Conservation (phyloP, 2,113 vertebrate genomes). For the Peromyscus californicus region DNA sequence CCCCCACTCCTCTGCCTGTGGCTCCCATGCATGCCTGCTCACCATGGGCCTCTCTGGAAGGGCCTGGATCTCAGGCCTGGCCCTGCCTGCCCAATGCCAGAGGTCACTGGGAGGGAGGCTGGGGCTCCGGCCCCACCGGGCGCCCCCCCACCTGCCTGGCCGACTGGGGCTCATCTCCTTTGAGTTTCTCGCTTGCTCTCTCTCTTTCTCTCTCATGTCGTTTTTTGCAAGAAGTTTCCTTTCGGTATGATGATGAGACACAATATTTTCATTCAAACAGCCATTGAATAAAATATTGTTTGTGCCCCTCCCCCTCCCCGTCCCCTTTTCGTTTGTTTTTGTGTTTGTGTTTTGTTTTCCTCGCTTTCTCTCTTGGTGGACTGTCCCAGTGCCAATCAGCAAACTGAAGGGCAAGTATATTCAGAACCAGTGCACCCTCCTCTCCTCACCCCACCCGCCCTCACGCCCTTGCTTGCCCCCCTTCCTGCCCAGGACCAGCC, state of each 20-base stretch:
- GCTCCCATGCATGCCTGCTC: constrained; percentile 85
- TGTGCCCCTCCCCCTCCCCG: constrained; percentile 97
- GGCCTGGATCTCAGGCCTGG: constrained; percentile 66
- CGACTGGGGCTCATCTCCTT: constrained; percentile 78
- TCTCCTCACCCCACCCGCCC: constrained; percentile 87
- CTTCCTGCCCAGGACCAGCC: constrained; percentile 87
- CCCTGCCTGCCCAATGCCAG: constrained; percentile 66
- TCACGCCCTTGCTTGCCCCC: constrained; percentile 86
- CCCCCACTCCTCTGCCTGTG: constrained; percentile 67
- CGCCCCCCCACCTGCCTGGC: constrained; percentile 79
- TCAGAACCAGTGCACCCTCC: constrained; percentile 98
- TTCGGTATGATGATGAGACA: constrained; percentile 95
- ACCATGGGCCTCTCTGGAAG: constrained; percentile 75
- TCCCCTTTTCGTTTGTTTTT: constrained; percentile 99
- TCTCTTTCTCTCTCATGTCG: constrained; percentile 87
- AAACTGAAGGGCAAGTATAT: constrained; percentile 99
- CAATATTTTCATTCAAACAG: constrained; percentile 99
- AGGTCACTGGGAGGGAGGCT: constrained; percentile 83
- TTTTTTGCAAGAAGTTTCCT: constrained; percentile 92
- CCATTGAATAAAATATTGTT: constrained; percentile 99
- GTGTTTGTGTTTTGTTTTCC: constrained; percentile 95
- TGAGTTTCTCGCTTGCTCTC: constrained; percentile 74
- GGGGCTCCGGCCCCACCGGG: constrained; percentile 81
- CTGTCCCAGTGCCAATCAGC: constrained; percentile 97
- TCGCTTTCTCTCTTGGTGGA: constrained; percentile 99